Base-by-base conservation (phyloP, 30 jellyfish, hydroid and myxozoan genomes). In the Aurelia aurita region DNA sequence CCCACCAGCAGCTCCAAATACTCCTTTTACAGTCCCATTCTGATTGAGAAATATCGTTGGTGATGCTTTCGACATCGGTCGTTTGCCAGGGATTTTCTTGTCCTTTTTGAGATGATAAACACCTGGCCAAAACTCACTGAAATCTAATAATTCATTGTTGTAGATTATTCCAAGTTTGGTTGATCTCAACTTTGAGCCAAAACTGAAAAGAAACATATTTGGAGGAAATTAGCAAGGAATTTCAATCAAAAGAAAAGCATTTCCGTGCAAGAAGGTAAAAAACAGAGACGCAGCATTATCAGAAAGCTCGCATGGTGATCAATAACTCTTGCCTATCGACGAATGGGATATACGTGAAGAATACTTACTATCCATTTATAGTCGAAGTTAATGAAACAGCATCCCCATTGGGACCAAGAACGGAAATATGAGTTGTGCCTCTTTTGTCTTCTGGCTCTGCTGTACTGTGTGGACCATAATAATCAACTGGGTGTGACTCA, bases 1-100 rank as follows among this genome's bases (percentile, higher is more conserved):
- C 1, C 99, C 99, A 1, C 99, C 99, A 22, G 99, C 99, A 9
- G 99, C 99, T 9, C 99, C 99, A 74, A 95, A 87, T 0, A 95
- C 98, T 11, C 97, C 97, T 34, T 53, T 86, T 10, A 82, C 97
- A 16, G 57, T 95, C n/a, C 89, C 69, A 12, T 79, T 74, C 31
- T 86, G 87, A 58, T 90, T 97, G 3, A 91, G 77, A 53, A 95
- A 89, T 3, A 95, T 95, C 3, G 73, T 83, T 32, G 99, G 99
- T 53, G 97, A 82, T 10, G 93, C 78, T 25, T 77, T 96, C 8
- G 99, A 96, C 95, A 87, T 85, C 26, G 99, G 99, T 46, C 98
- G 49, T 68, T 96, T 96, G 22, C 98, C 99, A 9, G 98, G 98
- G 10, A 59, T 45, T 77, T 96, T 96, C 58, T 61, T 53, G 73